These are phyloP conservation scores for Halichoeres trimaculatus DNA, from an alignment of 2,113 vertebrate species.

Conservation along the genomic window DNA sequence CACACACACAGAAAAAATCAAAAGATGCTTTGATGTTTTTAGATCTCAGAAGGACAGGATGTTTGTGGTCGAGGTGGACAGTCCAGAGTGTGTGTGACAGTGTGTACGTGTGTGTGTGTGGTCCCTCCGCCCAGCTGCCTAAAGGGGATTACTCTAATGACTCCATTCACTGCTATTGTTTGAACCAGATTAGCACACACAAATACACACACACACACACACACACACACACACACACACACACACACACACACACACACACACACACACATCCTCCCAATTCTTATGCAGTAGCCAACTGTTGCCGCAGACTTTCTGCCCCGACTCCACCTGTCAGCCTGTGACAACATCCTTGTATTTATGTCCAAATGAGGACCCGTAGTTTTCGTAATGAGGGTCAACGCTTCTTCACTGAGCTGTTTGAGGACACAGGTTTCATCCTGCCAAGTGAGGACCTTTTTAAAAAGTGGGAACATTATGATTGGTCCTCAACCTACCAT, in stretches of 20 bases:
- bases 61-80: conserved; percentile 38
- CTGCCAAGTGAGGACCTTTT: too few species aligned
- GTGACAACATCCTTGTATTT: not conserved
- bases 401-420: too few species aligned
- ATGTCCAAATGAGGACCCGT: not conserved
- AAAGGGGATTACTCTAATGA: conserved; percentile 67
- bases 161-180: conserved; percentile 66
- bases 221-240: conserved; percentile 28
- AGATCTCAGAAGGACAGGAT: conserved; percentile 56
- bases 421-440: too few species aligned
- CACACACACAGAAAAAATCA: conserved; percentile 31
- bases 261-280: conserved; percentile 32
- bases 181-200: conserved; percentile 53
- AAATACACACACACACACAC: conserved; percentile 22
- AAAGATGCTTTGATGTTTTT: conserved; percentile 65
- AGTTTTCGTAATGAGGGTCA: too few species aligned
- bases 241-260: too few species aligned
- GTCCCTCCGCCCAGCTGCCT: conserved; percentile 32
- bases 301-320: conserved; percentile 6
- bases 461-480: too few species aligned
- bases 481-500: too few species aligned
- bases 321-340: conserved; percentile 29
- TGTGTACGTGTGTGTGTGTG: conserved; percentile 27
- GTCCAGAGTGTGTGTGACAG: conserved; percentile 24
- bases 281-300: conserved; percentile 42